phyloP scores from a whole-genome alignment of 2,888 invertebrate genomes.

The Oligia strigilis region DNA sequence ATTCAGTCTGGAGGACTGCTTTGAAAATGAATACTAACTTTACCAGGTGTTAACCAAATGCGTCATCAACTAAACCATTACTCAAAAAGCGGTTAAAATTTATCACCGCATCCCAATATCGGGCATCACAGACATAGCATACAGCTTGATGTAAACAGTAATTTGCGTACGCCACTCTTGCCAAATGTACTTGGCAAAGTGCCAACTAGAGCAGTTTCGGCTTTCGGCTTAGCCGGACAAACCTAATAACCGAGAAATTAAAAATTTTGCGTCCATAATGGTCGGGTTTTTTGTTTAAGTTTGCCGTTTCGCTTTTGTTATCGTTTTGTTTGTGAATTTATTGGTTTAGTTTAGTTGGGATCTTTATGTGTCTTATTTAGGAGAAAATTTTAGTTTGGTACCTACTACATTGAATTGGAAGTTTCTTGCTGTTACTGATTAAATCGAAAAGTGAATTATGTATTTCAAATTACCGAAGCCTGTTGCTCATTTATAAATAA shows the following conservation, averaged over 20 bases:
- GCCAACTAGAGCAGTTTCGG: slow-evolving; percentile 74
- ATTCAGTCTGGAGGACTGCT: too few species aligned
- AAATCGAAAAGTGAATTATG: not conserved
- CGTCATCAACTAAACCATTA: slow-evolving; percentile 9
- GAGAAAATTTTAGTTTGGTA: not conserved
- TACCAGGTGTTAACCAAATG: not conserved
- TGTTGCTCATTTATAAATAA: not conserved
- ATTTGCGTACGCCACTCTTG: slow-evolving; percentile 77
- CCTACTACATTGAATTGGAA: not conserved
- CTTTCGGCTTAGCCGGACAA: slow-evolving; percentile 65
- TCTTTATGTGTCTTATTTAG: slow-evolving; percentile 19
- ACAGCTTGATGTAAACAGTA: slow-evolving; percentile 78
- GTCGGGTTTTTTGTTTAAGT: slow-evolving; percentile 54
- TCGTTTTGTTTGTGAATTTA: slow-evolving; percentile 46
- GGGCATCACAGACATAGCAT: slow-evolving; percentile 35
- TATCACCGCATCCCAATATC: slow-evolving; percentile 45
- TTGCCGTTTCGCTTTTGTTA: slow-evolving; percentile 30
- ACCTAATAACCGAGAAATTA: slow-evolving; percentile 74
- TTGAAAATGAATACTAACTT: not conserved
- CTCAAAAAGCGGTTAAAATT: slow-evolving; percentile 51
- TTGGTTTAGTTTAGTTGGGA: slow-evolving; percentile 26
- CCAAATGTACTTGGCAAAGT: slow-evolving; percentile 81
- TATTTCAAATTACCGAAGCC: not conserved
- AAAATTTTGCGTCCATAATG: slow-evolving; percentile 65
- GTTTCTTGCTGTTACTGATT: slow-evolving; percentile 5